Evolutionary conservation across 1,140 invertebrate species (phyloP).

Genomic region (Ganaspis sp.): DNA sequence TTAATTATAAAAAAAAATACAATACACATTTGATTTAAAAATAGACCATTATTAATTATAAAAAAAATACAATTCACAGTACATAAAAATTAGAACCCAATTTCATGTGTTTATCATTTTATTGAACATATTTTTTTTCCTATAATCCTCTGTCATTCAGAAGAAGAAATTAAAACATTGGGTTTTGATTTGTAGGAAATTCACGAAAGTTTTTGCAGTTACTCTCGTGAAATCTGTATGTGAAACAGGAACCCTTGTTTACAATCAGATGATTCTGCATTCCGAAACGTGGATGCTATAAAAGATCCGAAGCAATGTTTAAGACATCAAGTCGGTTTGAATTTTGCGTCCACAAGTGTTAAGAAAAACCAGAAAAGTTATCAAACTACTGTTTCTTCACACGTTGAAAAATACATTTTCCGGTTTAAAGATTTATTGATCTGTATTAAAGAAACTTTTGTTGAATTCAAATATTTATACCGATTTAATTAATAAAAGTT

Average conservation of each 20-base stretch:
- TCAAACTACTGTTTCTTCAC: not conserved
- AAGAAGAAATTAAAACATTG: not conserved
- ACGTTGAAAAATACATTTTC: too few relatives aligned
- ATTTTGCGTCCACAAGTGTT: not conserved
- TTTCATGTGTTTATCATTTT: too few relatives aligned
- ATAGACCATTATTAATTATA: too few relatives aligned
- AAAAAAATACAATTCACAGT: too few relatives aligned
- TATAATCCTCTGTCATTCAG: not conserved
- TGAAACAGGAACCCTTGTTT: slow-evolving; percentile 19
- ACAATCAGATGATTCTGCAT: slow-evolving; percentile 17
- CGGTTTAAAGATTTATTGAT: too few relatives aligned
- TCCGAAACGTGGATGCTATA: slow-evolving; percentile 17
- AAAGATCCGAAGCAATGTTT: slow-evolving; percentile 10
- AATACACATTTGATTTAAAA: too few relatives aligned
- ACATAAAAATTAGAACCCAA: too few relatives aligned
- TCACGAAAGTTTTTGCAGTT: not conserved
- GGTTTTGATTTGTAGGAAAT: not conserved
- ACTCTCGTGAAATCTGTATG: slow-evolving; percentile 1
- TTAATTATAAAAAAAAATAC: too few relatives aligned
- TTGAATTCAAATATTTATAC: too few relatives aligned
- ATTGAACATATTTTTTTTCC: too few relatives aligned
- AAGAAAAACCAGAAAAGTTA: not conserved
- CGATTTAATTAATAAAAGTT: too few relatives aligned
- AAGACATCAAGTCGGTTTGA: not conserved
- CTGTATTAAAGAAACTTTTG: too few relatives aligned